Evolutionary conservation across 2,797 vertebrate genomes (phyloP).

Genomic region (Diceros bicornis): DNA sequence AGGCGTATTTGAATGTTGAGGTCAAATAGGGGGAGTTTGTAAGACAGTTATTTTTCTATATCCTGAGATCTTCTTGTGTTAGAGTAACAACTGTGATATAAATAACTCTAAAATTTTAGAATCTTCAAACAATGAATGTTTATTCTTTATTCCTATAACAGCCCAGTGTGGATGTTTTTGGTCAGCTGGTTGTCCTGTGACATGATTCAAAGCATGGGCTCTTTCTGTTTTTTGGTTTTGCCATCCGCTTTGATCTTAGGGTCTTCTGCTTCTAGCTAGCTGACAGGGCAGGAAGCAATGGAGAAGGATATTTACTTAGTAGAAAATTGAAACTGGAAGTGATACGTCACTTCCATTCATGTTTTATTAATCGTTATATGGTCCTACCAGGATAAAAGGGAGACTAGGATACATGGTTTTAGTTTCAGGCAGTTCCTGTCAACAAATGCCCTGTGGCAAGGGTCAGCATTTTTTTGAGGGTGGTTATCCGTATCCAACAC

Average conservation of each 20-base stretch:
- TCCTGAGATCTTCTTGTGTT: neutral
- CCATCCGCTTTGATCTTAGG: neutral
- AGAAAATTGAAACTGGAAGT: neutral
- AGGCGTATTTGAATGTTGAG: neutral
- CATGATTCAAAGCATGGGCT: neutral
- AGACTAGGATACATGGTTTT: neutral
- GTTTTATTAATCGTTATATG: neutral
- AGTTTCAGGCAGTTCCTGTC: neutral
- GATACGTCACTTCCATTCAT: neutral
- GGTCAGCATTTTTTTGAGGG: neutral
- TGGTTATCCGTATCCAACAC: neutral
- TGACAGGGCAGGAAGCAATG: neutral
- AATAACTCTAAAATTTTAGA: neutral
- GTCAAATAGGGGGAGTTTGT: neutral
- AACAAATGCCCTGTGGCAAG: neutral
- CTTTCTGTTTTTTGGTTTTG: neutral
- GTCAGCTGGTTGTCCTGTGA: neutral
- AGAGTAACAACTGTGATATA: neutral
- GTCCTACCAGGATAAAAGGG: neutral
- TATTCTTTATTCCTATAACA: neutral
- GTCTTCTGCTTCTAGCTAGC: neutral
- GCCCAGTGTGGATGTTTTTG: neutral
- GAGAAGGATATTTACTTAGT: neutral
- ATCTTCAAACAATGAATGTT: neutral
- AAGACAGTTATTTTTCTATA: constrained; percentile 2